Percentiles rank a stretch among this genome's conserved stretches.
phyloP scores from a whole-genome alignment of 2,797 vertebrate species.

The Onychomys torridus region DNA sequence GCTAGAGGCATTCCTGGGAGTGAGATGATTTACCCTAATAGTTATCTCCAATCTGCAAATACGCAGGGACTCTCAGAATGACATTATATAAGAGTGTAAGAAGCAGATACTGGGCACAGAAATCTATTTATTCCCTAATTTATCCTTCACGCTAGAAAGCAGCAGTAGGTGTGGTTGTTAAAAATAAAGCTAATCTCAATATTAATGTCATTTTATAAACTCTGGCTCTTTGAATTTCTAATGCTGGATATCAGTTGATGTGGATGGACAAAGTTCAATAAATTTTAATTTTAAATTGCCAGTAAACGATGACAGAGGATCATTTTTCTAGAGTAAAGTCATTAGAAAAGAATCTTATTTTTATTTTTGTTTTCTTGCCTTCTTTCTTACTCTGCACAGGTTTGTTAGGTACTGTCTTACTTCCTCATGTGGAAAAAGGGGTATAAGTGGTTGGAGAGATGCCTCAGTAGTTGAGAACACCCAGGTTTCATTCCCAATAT shows the following conservation, averaged over 20 bases:
- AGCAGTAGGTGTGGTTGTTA: slow-evolving; percentile 30
- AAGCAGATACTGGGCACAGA: background rate
- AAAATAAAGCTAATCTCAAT: slow-evolving; percentile 27
- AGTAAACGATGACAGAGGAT: background rate
- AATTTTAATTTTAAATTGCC: slow-evolving; percentile 51
- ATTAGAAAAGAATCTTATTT: background rate
- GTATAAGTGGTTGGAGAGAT: background rate
- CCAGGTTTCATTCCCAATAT: background rate
- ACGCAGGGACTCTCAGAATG: background rate
- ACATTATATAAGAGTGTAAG: background rate
- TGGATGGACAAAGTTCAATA: background rate
- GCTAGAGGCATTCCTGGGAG: background rate
- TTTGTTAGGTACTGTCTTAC: slow-evolving; percentile 14
- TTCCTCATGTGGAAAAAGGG: background rate
- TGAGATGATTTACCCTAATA: background rate
- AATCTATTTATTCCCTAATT: slow-evolving; percentile 5
- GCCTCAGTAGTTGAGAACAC: background rate
- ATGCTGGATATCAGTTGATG: slow-evolving; percentile 7
- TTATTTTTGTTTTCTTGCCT: background rate
- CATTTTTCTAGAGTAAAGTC: background rate
- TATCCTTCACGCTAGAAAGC: slow-evolving; percentile 18
- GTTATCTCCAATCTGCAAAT: background rate
- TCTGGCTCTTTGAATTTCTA: background rate
- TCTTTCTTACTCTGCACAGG: slow-evolving; percentile 7
- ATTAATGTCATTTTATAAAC: slow-evolving; percentile 24